Percentiles rank a stretch among this genome's conserved stretches.
Evolutionary conservation across 2,888 invertebrate genomes (phyloP).

Genomic region (Myopa testacea): DNA sequence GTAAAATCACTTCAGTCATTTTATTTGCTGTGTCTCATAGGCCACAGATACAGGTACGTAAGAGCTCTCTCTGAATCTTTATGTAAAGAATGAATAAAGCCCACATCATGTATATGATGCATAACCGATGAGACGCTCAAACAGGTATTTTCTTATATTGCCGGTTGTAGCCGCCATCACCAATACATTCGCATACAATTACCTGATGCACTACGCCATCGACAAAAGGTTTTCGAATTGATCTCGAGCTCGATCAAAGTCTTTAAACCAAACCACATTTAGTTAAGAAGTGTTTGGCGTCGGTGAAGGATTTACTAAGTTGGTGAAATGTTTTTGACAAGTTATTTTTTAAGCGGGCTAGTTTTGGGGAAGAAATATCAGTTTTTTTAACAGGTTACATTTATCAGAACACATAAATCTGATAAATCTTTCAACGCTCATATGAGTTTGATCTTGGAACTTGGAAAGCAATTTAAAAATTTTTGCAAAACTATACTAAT

Average conservation of each 20-base stretch:
- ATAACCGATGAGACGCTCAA: conserved; percentile 32
- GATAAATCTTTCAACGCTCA: neutral
- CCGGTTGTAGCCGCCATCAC: conserved; percentile 35
- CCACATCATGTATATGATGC: conserved; percentile 31
- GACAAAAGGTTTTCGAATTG: conserved; percentile 30
- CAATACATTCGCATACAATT: conserved; percentile 15
- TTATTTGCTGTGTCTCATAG: conserved; percentile 27
- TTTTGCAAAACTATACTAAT: neutral
- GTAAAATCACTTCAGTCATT: conserved; percentile 38
- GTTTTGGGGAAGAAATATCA: conserved; percentile 16
- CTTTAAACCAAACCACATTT: conserved; percentile 51
- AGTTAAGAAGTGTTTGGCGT: conserved; percentile 69
- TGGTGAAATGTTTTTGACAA: conserved; percentile 38
- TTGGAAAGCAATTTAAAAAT: neutral
- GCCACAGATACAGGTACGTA: conserved; percentile 32
- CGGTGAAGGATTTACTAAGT: conserved; percentile 64
- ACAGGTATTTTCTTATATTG: conserved; percentile 39
- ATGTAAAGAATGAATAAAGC: conserved; percentile 29
- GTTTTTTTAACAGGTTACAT: conserved; percentile 30
- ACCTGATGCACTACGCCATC: conserved; percentile 4
- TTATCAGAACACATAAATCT: no score
- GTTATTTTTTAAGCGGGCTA: conserved; percentile 38
- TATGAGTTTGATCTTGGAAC: conserved; percentile 8
- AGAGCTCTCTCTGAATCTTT: conserved; percentile 30
- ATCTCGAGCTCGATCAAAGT: conserved; percentile 39